Percentiles rank a stretch among this genome's conserved stretches.
phyloP scores from a whole-genome alignment of 37 sponge, comb jelly and placozoan genomes.

The Mnemiopsis leidyi region DNA sequence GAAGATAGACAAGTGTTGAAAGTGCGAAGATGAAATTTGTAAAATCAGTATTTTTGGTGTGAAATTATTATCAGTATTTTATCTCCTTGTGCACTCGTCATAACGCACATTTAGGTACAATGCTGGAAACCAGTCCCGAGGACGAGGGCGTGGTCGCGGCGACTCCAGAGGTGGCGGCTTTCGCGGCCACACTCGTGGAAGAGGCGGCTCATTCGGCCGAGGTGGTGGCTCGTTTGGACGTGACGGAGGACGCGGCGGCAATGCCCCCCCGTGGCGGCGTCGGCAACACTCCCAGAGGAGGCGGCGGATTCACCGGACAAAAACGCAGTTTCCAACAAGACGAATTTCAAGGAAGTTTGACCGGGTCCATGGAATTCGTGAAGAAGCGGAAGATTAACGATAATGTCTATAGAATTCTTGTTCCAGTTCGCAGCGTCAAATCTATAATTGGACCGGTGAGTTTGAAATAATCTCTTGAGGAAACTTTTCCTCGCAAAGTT shows the following conservation, averaged over 20 bases:
- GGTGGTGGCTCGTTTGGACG: background rate
- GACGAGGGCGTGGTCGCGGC: background rate
- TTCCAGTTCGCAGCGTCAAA: constrained; percentile 3
- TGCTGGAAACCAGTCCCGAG: background rate
- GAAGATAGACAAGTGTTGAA: too few species aligned
- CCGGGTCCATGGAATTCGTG: constrained; percentile 31
- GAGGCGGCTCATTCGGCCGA: background rate
- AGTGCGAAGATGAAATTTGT: too few species aligned
- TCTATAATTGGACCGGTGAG: constrained; percentile 29
- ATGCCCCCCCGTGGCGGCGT: background rate
- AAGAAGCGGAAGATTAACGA: constrained; percentile 34
- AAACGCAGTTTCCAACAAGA: constrained; percentile 25
- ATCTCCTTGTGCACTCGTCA: too few species aligned
- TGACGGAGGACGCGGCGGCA: background rate
- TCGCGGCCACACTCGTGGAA: background rate
- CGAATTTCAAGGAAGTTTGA: background rate
- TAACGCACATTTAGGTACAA: background rate
- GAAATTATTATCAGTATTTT: too few species aligned
- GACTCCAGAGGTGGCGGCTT: background rate
- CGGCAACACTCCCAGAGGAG: background rate
- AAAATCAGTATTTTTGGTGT: too few species aligned
- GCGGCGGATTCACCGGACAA: constrained; percentile 3
- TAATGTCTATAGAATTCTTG: constrained; percentile 18
- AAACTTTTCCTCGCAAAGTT: too few species aligned
- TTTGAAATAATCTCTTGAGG: background rate